Conservation (phyloP, 2,888 invertebrate species). For the Hypolimnas misippus region DNA sequence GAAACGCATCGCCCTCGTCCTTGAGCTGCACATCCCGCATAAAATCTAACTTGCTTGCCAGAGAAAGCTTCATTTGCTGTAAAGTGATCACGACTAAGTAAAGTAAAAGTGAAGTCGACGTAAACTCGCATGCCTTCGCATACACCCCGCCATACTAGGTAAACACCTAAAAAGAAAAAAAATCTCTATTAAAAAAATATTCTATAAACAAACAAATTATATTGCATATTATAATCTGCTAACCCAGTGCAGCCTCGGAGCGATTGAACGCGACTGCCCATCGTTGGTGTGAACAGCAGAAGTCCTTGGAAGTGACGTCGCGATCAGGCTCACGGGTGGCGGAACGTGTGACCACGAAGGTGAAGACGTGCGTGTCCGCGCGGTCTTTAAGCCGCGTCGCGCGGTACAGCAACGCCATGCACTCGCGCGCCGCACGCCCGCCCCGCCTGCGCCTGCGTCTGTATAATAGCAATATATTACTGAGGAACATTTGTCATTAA, state of each 20-base stretch:
- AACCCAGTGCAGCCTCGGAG: conserved; percentile 88
- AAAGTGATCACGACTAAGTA: conserved; percentile 92
- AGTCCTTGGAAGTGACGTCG: conserved; percentile 92
- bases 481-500: not conserved
- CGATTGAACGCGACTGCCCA: conserved; percentile 92
- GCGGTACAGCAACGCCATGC: conserved; percentile 91
- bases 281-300: conserved; percentile 91
- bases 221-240: conserved; percentile 35
- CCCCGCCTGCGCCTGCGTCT: conserved; percentile 70
- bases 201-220: not conserved
- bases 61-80: conserved; percentile 92
- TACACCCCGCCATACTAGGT: conserved; percentile 90
- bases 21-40: conserved; percentile 88
- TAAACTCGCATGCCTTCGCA: conserved; percentile 90
- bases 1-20: conserved; percentile 90
- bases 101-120: conserved; percentile 91
- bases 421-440: conserved; percentile 78
- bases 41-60: conserved; percentile 89
- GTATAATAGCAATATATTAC: conserved; percentile 18
- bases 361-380: conserved; percentile 92
- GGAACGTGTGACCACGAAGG: conserved; percentile 91
- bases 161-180: conserved; percentile 85
- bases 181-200: not conserved
- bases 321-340: conserved; percentile 90
- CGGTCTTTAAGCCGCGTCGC: conserved; percentile 92